Percentiles rank a stretch among this genome's conserved stretches.
These are phyloP conservation scores for Cottoperca gobio DNA, from an alignment of 2,797 vertebrate genomes.

Conservation along the genomic window DNA sequence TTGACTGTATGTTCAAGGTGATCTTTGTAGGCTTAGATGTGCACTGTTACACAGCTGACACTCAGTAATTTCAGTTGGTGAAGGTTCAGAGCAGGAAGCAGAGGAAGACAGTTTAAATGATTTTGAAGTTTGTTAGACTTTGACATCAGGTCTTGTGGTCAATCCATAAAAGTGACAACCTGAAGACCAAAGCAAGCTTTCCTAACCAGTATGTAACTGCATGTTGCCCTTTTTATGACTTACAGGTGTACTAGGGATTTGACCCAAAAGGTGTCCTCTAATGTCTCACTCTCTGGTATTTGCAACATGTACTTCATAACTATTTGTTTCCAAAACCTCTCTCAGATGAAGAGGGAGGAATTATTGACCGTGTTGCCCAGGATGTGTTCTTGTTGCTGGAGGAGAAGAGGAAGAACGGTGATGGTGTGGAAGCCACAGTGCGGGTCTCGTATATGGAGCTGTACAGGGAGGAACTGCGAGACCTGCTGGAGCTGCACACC, in stretches of 20 bases:
- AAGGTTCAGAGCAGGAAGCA: too few relatives aligned
- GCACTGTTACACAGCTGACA: not conserved
- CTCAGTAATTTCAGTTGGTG: too few relatives aligned
- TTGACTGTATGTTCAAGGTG: not conserved
- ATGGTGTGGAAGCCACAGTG: conserved; percentile 74
- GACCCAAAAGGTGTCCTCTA: not conserved
- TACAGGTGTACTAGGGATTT: not conserved
- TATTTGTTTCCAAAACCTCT: conserved; percentile 63
- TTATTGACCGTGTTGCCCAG: conserved; percentile 89
- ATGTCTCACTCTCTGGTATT: not conserved
- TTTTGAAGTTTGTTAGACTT: not conserved
- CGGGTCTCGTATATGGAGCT: conserved; percentile 92
- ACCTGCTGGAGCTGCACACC: conserved; percentile 89
- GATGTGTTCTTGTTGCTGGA: conserved; percentile 89
- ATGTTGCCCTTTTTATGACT: not conserved
- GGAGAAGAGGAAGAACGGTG: conserved; percentile 74
- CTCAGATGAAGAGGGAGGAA: conserved; percentile 87
- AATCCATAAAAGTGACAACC: not conserved
- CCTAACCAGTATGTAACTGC: not conserved
- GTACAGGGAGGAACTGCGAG: conserved; percentile 91
- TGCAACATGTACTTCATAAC: not conserved
- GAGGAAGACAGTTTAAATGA: too few relatives aligned
- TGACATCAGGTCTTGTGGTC: not conserved
- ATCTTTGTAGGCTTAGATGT: not conserved
- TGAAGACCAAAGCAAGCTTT: not conserved